phyloP scores from a whole-genome alignment of 2,888 invertebrate genomes.

The Patella pellucida region DNA sequence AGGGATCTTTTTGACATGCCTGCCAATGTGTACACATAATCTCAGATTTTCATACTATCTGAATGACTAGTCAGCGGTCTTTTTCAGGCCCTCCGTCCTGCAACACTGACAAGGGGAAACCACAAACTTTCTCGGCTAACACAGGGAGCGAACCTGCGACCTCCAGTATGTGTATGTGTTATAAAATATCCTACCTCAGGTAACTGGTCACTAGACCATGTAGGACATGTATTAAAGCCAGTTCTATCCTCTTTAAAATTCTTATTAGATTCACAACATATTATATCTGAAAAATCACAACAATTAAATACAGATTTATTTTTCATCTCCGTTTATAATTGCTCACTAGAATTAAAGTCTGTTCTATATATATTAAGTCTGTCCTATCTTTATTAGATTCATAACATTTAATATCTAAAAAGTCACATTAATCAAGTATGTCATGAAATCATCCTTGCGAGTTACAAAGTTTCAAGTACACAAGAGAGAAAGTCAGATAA shows the following conservation, averaged over 20 bases:
- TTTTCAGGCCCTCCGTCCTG: too few species aligned
- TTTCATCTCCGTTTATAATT: constrained; percentile 26
- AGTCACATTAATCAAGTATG: constrained; percentile 13
- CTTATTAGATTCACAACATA: constrained; percentile 54
- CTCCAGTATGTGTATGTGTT: too few species aligned
- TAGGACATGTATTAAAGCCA: constrained; percentile 54
- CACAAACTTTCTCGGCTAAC: too few species aligned
- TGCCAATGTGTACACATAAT: too few species aligned
- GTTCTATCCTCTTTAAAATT: constrained; percentile 49
- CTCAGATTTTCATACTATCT: too few species aligned
- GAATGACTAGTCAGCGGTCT: too few species aligned
- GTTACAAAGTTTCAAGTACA: too few species aligned
- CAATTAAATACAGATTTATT: neutral
- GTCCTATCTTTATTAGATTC: constrained; percentile 44
- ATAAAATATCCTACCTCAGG: constrained; percentile 43
- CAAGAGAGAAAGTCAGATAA: too few species aligned
- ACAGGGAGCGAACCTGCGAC: too few species aligned
- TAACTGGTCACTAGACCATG: constrained; percentile 52
- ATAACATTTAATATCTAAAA: constrained; percentile 54
- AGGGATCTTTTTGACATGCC: too few species aligned
- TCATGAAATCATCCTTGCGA: too few species aligned
- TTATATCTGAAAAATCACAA: constrained; percentile 46
- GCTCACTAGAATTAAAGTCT: constrained; percentile 51
- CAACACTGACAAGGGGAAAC: too few species aligned
- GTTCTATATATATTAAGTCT: constrained; percentile 49